Evolutionary conservation across 1,140 invertebrate genomes (phyloP), one percentile per base, ranked within the genome.

Genomic region (Pseudobourletiella spinata): DNA sequence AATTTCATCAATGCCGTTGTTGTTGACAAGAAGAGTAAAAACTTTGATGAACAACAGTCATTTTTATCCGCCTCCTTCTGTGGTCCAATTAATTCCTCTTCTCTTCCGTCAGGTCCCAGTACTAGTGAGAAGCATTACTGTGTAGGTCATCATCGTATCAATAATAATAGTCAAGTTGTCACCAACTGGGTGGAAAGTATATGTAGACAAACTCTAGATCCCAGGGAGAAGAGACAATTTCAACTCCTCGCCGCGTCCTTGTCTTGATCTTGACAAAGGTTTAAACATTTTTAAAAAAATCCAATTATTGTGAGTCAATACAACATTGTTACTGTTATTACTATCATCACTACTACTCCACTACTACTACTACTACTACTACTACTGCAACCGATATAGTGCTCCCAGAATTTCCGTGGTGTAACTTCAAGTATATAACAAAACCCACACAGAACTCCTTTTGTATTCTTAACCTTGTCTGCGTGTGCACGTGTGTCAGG

Each of bases 171-270:
- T 48, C 44, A 48, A 48, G 11, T 48, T 11, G 32, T n/a, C 22
- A 48, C 11, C 57, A 59, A 59, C 44, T 59, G 57, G 58, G 58
- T 60, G 25, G 32, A 60, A 39, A 52, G 32, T 60, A 60, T 60
- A 60, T 60, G 58, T 60, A 60, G 54, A 18, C 42, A 60, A 32
- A 60, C 58, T 60, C 58, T 60, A 59, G 57, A 59, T 20, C 57
- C 57, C 29, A 59, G 42, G 50, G 24, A 32, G 28, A 50, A 32
- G 28, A 50, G 25, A 25, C 20, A 28, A 8, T 28, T 22, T 8
- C 6, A 3, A 52, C 43, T 56, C 54, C 54, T 39, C 29, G 29
- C 43, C 54, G 20, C 22, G 20, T 22, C 25, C 24, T 56, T 25
- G 4, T 52, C 50, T 52, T 52, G 50, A 52, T 52, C 50, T 52